phyloP scores from a whole-genome alignment of 1,140 invertebrate genomes.

The Microplitis mediator region DNA sequence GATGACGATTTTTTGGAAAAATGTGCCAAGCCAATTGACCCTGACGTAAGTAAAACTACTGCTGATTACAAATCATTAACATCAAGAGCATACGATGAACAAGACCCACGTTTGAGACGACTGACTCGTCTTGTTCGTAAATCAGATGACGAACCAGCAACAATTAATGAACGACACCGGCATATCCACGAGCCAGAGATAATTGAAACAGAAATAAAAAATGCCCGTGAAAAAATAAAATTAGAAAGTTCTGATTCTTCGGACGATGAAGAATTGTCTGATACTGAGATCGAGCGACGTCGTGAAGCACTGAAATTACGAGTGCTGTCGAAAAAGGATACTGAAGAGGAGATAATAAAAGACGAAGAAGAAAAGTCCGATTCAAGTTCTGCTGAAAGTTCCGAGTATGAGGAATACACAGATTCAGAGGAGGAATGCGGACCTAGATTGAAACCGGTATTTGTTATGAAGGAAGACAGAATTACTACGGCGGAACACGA shows the following conservation, averaged over 20 bases:
- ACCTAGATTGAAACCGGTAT: slow-evolving; percentile 94
- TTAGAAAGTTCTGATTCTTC: slow-evolving; percentile 62
- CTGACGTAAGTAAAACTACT: slow-evolving; percentile 28
- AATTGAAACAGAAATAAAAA: slow-evolving; percentile 66
- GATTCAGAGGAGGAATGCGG: slow-evolving; percentile 88
- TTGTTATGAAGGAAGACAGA: slow-evolving; percentile 92
- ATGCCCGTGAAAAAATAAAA: slow-evolving; percentile 48
- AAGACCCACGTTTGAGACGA: slow-evolving; percentile 79
- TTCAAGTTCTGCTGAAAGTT: slow-evolving; percentile 78
- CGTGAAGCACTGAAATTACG: slow-evolving; percentile 73
- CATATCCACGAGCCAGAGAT: slow-evolving; percentile 76
- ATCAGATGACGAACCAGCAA: slow-evolving; percentile 67
- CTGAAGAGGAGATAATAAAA: slow-evolving; percentile 66
- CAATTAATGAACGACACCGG: slow-evolving; percentile 62
- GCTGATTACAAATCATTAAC: slow-evolving; percentile 35
- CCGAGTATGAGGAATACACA: slow-evolving; percentile 86
- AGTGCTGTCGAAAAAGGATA: slow-evolving; percentile 73
- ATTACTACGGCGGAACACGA: slow-evolving; percentile 96
- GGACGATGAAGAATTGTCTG: slow-evolving; percentile 77
- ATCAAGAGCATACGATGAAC: slow-evolving; percentile 61
- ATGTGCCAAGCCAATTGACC: slow-evolving; percentile 47
- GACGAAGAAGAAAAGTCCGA: slow-evolving; percentile 81
- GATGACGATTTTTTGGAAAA: slow-evolving; percentile 83
- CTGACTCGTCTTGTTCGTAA: slow-evolving; percentile 64
- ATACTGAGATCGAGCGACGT: slow-evolving; percentile 82